Percentiles rank a stretch among this genome's conserved stretches.
phyloP scores from a whole-genome alignment of 2,797 vertebrate genomes.

The Sebastes dallii region DNA sequence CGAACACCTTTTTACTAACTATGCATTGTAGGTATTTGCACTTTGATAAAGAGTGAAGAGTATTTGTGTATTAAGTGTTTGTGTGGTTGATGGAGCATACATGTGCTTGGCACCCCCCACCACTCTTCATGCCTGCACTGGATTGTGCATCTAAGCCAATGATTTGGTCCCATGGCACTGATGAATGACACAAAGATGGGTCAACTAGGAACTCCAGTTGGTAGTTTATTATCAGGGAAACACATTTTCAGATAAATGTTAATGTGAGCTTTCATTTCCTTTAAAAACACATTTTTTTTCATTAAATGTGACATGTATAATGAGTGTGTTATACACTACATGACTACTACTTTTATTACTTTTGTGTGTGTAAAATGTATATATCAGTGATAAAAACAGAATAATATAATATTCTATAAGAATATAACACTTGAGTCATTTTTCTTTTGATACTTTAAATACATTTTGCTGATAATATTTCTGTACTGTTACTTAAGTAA shows the following conservation, averaged over 20 bases:
- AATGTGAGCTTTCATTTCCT: background rate
- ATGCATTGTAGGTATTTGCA: background rate
- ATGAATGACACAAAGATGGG: background rate
- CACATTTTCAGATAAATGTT: background rate
- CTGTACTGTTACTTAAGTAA: too few relatives aligned
- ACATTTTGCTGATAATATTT: too few relatives aligned
- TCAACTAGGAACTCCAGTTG: background rate
- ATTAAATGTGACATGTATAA: background rate
- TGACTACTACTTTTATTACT: background rate
- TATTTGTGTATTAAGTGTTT: slow-evolving; percentile 20
- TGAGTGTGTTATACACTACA: background rate
- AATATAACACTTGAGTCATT: too few relatives aligned
- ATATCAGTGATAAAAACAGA: too few relatives aligned
- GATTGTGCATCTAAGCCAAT: slow-evolving; percentile 1
- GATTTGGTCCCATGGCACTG: background rate
- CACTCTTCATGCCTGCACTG: slow-evolving; percentile 26
- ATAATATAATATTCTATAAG: too few relatives aligned
- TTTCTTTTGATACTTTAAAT: too few relatives aligned
- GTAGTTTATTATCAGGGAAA: background rate
- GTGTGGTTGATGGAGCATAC: slow-evolving; percentile 48
- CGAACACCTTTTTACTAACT: accelerated
- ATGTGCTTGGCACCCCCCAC: slow-evolving; percentile 67
- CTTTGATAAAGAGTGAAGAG: background rate
- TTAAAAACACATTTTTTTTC: background rate
- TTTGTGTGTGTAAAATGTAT: too few relatives aligned